Evolutionary conservation across 2,888 invertebrate species (phyloP).

Genomic region (Pharmacophagus antenor): DNA sequence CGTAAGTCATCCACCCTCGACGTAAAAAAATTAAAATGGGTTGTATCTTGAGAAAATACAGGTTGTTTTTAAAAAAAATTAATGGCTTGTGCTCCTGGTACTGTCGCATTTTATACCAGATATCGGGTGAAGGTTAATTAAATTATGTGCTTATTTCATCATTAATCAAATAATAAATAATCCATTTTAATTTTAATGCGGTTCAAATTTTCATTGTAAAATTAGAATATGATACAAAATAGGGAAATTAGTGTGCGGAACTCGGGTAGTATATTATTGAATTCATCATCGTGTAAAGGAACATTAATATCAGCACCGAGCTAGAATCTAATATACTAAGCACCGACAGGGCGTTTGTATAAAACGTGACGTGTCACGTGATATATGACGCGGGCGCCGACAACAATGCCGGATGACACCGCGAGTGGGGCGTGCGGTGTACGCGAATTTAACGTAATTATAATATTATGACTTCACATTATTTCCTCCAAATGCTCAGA

Average conservation of each 20-base stretch:
- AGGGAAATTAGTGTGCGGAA: not conserved
- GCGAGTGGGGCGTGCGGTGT: slow-evolving; percentile 54
- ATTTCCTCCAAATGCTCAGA: slow-evolving; percentile 46
- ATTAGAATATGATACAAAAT: not conserved
- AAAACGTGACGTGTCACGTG: slow-evolving; percentile 53
- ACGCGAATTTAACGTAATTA: slow-evolving; percentile 60
- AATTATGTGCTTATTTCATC: not conserved
- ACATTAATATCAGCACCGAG: slow-evolving; percentile 24
- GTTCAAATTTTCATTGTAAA: not conserved
- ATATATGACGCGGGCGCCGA: slow-evolving; percentile 39
- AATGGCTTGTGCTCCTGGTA: not conserved
- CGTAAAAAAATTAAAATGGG: not conserved
- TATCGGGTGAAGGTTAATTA: not conserved
- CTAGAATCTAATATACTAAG: slow-evolving; percentile 36
- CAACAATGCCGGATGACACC: slow-evolving; percentile 68
- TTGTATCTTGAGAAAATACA: not conserved
- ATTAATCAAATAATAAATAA: not conserved
- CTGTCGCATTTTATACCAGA: not conserved
- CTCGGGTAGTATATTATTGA: slow-evolving; percentile 19
- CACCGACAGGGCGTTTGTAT: slow-evolving; percentile 53
- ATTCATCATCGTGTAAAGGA: slow-evolving; percentile 23
- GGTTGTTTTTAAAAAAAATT: not conserved
- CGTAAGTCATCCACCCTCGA: slow-evolving; percentile 3
- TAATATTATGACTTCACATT: slow-evolving; percentile 75
- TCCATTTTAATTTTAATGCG: slow-evolving; percentile 1